Conservation (phyloP, 1,140 invertebrate genomes). For the Neuroterus valhalla region DNA sequence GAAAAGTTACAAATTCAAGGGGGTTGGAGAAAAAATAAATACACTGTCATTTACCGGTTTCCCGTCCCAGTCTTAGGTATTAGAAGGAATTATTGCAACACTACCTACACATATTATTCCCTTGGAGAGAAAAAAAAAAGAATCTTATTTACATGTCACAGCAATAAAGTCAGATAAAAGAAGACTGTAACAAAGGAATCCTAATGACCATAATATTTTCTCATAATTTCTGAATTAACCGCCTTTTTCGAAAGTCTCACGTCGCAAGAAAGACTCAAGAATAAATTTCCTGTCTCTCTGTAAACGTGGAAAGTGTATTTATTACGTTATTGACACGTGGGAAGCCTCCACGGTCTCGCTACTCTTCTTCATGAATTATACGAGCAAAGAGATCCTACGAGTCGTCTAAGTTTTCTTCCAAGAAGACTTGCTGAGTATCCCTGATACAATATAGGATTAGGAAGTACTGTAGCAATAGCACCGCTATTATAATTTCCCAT, state of each 20-base stretch:
- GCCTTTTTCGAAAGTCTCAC: constrained; percentile 27
- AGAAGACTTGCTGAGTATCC: neutral
- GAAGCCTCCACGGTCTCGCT: constrained; percentile 24
- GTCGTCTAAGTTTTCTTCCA: neutral
- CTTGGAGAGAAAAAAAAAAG: too few relatives aligned
- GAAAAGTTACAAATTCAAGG: too few relatives aligned
- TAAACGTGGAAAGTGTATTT: constrained; percentile 25
- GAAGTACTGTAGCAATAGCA: too few relatives aligned
- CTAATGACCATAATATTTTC: neutral
- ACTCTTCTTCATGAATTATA: constrained; percentile 7
- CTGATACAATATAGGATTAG: neutral
- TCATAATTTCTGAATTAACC: neutral
- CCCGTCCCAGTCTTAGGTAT: too few relatives aligned
- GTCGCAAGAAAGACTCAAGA: neutral
- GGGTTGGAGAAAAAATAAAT: too few relatives aligned
- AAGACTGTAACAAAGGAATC: neutral
- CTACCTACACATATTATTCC: too few relatives aligned
- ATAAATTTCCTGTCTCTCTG: constrained; percentile 2
- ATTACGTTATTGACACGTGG: constrained; percentile 30
- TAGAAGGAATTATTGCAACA: too few relatives aligned
- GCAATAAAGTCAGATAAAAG: neutral
- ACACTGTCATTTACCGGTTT: too few relatives aligned
- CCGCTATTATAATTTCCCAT: neutral
- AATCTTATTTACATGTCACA: neutral
- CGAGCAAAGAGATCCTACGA: constrained; percentile 14